Evolutionary conservation across 2,888 invertebrate genomes (phyloP).

Genomic region (Sturmia bella): DNA sequence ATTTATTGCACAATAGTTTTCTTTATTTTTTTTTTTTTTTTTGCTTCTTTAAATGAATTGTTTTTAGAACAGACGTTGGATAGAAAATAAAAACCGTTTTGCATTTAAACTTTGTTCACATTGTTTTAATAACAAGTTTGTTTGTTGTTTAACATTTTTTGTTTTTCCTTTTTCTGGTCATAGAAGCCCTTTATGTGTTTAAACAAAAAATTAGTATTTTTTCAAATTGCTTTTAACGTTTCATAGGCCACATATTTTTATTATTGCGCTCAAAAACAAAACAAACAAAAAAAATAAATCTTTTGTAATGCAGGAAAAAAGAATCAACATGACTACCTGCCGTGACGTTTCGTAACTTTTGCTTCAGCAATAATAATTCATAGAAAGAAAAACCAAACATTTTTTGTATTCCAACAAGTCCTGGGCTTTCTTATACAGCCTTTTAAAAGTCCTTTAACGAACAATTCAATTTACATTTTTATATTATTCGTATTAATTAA

Average conservation of each 20-base stretch:
- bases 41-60: slow-evolving; percentile 9
- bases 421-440: slow-evolving; percentile 12
- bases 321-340: slow-evolving; percentile 52
- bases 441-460: slow-evolving; percentile 18
- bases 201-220: slow-evolving; percentile 31
- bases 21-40: not conserved
- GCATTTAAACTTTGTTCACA: slow-evolving; percentile 54
- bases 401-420: slow-evolving; percentile 52
- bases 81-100: not conserved
- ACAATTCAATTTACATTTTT: slow-evolving; percentile 68
- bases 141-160: slow-evolving; percentile 50
- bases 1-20: slow-evolving; percentile 24
- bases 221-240: slow-evolving; percentile 59
- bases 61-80: slow-evolving; percentile 3
- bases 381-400: slow-evolving; percentile 57
- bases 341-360: slow-evolving; percentile 68
- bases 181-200: slow-evolving; percentile 63
- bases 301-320: slow-evolving; percentile 45
- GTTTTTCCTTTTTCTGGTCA: slow-evolving; percentile 23
- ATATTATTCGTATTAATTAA: slow-evolving; percentile 66
- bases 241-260: slow-evolving; percentile 46
- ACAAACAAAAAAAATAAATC: slow-evolving; percentile 46
- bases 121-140: slow-evolving; percentile 56
- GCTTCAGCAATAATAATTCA: slow-evolving; percentile 44
- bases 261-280: slow-evolving; percentile 21